Evolutionary conservation across 2,113 vertebrate genomes (phyloP).

Genomic region (Spilogale gracilis): DNA sequence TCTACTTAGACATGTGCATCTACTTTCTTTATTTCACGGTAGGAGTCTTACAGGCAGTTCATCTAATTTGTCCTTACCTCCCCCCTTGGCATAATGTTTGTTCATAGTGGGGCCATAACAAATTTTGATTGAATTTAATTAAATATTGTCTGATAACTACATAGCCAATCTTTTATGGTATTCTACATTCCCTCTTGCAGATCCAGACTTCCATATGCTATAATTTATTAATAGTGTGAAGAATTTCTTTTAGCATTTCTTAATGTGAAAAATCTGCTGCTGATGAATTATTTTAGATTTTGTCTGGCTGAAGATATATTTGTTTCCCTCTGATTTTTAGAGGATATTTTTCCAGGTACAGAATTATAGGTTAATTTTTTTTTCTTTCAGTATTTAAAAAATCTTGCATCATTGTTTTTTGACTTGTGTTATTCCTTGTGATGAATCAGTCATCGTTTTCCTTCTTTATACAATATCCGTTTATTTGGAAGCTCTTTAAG

Average conservation of each 20-base stretch:
- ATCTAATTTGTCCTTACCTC: background rate
- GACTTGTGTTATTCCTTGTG: background rate
- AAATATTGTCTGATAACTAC: too few relatives aligned
- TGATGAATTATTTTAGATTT: background rate
- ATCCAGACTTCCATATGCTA: background rate
- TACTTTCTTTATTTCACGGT: background rate
- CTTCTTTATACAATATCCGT: background rate
- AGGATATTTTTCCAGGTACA: background rate
- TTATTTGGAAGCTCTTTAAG: background rate
- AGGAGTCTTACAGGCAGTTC: background rate
- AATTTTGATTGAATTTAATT: background rate
- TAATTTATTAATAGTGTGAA: background rate
- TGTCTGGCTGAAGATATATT: background rate
- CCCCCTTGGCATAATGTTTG: background rate
- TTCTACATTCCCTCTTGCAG: background rate
- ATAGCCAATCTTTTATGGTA: background rate
- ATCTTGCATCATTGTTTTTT: background rate
- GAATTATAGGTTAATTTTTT: background rate
- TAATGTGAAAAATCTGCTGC: background rate
- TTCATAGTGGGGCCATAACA: background rate
- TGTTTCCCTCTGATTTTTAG: background rate
- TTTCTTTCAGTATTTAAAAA: background rate
- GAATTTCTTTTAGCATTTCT: background rate
- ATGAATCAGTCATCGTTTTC: background rate
- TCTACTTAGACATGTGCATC: background rate